A percentile compares a stretch with the other conserved stretches of the same genome.
phyloP scores from a whole-genome alignment of 2,888 invertebrate genomes.

The Pandemis cinnamomeana region DNA sequence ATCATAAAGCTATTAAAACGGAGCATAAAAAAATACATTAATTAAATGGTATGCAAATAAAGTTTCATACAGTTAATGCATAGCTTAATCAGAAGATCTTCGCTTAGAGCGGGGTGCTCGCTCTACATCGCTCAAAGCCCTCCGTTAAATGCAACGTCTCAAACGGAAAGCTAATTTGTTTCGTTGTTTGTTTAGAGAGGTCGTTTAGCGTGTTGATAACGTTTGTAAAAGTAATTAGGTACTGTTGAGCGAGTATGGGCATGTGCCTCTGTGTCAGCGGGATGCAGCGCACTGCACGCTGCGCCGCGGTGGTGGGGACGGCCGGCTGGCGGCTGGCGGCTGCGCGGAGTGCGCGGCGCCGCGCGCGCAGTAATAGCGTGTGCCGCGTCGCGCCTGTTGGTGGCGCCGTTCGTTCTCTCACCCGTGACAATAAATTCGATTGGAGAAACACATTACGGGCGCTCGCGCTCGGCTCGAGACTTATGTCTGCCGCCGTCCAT shows the following conservation, averaged over 20 bases:
- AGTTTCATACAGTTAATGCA: conserved; percentile 13
- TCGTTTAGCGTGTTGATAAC: conserved; percentile 18
- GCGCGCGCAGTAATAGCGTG: conserved; percentile 67
- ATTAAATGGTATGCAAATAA: not conserved
- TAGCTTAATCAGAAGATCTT: conserved; percentile 5
- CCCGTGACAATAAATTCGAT: conserved; percentile 82
- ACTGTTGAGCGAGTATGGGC: conserved; percentile 21
- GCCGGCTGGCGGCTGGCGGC: conserved; percentile 47
- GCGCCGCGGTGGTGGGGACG: conserved; percentile 48
- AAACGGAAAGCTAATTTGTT: conserved; percentile 30
- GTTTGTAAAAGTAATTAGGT: conserved; percentile 17
- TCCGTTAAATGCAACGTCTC: conserved; percentile 19
- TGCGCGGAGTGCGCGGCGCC: conserved; percentile 58
- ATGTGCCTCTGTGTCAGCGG: conserved; percentile 34
- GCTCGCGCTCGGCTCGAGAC: conserved; percentile 77
- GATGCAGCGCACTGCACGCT: conserved; percentile 20
- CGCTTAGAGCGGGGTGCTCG: conserved; percentile 4
- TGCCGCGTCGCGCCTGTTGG: conserved; percentile 72
- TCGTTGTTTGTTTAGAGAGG: conserved; percentile 18
- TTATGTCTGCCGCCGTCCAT: conserved; percentile 80
- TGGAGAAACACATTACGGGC: conserved; percentile 72
- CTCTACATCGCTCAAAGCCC: conserved; percentile 8
- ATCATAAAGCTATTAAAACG: not conserved
- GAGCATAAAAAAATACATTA: not conserved
- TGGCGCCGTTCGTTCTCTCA: conserved; percentile 55